A percentile compares a stretch with the other conserved stretches of the same genome.
Conservation (phyloP, 2,113 vertebrate genomes). For the Heterocephalus glaber region DNA sequence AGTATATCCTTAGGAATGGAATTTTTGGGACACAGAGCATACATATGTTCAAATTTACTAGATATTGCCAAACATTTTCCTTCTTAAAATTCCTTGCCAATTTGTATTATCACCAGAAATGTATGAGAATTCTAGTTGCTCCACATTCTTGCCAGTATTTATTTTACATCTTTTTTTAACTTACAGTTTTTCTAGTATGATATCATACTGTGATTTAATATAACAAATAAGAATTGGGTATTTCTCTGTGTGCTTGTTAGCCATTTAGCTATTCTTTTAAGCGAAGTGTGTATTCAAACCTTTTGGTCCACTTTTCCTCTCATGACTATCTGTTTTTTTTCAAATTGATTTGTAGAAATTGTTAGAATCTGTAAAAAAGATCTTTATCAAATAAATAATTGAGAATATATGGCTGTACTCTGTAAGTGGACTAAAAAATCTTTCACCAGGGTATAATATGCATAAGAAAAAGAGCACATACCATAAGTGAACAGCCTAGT, state of each 20-base stretch:
- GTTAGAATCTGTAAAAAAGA: background rate
- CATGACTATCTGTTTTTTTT: background rate
- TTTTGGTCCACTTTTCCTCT: background rate
- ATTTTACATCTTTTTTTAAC: slow-evolving; percentile 1
- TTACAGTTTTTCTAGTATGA: background rate
- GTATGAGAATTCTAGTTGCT: background rate
- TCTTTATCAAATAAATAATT: background rate
- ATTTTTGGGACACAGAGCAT: background rate
- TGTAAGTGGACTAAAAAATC: background rate
- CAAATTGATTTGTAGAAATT: background rate
- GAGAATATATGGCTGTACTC: background rate
- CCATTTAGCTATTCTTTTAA: background rate
- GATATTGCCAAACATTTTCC: background rate
- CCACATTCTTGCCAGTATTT: background rate
- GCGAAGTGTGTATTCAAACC: background rate
- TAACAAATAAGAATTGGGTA: background rate
- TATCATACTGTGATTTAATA: background rate
- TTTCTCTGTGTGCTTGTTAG: background rate
- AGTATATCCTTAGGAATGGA: background rate
- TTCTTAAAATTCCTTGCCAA: background rate
- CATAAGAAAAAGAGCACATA: background rate
- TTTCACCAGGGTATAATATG: background rate
- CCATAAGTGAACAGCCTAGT: background rate
- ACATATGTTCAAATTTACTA: background rate
- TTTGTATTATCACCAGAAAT: background rate